phyloP scores from a whole-genome alignment of 2,797 vertebrate genomes.

The Macrochelys suwanniensis region DNA sequence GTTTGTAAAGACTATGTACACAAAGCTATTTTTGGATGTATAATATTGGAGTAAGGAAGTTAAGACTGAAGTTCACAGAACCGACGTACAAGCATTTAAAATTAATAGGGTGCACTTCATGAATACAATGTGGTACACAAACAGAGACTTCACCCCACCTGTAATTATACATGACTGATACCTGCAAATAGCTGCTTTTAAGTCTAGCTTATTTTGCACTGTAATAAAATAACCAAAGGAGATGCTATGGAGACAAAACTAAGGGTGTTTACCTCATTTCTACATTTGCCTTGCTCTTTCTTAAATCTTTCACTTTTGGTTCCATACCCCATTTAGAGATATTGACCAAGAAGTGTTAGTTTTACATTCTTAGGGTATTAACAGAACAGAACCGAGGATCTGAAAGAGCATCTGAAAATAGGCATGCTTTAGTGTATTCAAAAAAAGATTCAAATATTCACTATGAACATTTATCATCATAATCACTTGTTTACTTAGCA shows the following conservation, averaged over 20 bases:
- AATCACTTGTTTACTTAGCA: background rate
- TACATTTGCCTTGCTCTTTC: background rate
- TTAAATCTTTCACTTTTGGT: background rate
- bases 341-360: background rate
- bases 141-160: background rate
- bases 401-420: background rate
- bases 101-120: background rate
- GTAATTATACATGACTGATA: fast-evolving
- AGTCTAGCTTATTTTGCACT: background rate
- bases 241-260: background rate
- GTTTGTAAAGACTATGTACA: background rate
- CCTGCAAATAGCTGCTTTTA: fast-evolving
- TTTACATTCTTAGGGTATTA: background rate
- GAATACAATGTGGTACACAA: background rate
- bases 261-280: background rate
- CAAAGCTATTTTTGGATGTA: background rate
- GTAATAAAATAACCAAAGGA: background rate
- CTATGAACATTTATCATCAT: background rate
- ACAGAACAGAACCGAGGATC: background rate
- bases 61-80: background rate
- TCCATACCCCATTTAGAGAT: background rate
- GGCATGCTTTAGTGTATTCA: background rate
- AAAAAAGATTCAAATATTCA: background rate
- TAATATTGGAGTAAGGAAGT: background rate
- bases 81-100: background rate